Evolutionary conservation across 2,113 vertebrate genomes (phyloP), one percentile per base, ranked within the genome.

Genomic region (Panthera leo): DNA sequence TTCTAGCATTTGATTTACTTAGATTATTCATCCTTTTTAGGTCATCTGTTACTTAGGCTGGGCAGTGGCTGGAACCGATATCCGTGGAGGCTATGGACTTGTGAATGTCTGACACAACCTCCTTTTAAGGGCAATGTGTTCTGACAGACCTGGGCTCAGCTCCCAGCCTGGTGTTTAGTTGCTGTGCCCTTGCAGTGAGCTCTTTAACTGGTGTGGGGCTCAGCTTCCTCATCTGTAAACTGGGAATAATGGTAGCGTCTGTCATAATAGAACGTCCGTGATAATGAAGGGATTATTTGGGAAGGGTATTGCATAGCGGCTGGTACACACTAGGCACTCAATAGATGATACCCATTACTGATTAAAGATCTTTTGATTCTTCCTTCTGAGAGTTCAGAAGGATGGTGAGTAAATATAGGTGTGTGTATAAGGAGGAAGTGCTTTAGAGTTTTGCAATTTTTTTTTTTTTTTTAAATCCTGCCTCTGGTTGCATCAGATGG

Each of bases 1-100:
- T 95, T 92, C 39, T 91, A 83, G 39, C 15, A 2, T 93, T 84
- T 96, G n/a, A 89, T 92, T 87, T 92, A 67, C 68, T 89, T 75
- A 78, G 86, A 65, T 42, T 79, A 0, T 48, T 78, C 39, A 86
- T 42, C 73, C 67, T 89, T 83, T 94, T 82, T 71, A 42, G 55
- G 75, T 71, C 53, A 45, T 87, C 42, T 29, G 8, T 90, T 63
- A n/a, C 31, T n/a, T 79, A 92, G 70, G 73, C n/a, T 34, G 18
- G 16, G 45, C 55, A 48, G 80, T 76, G 88, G 31, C 58, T 88
- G 48, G 48, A 83, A 93, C 88, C 42, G 73, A 45, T 84, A 31
- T 9, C 36, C 39, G 3, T 13, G 65, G 68, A 68, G 25, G 8
- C 63, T 75, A 75, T 67, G 93, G 76, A 71, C 80, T 86, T 83